Evolutionary conservation across 2,797 vertebrate species (phyloP), one percentile per base, ranked within the genome.

Genomic region (Chlorospingus flavigularis): DNA sequence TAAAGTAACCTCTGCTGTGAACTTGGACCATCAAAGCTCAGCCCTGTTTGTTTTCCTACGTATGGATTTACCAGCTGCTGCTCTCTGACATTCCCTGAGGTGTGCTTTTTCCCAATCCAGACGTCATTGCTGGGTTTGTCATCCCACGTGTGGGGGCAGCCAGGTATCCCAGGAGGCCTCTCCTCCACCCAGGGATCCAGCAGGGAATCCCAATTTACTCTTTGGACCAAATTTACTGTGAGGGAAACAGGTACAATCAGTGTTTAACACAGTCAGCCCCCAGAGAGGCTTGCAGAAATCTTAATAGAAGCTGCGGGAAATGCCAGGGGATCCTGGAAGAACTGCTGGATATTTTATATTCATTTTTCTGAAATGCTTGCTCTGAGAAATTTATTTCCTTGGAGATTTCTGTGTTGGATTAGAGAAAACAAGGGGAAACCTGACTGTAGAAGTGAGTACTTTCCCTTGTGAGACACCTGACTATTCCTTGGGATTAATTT

Each of bases 1-100:
- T 96, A 97, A 97, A 97, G 94, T 95, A 95, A 96, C 91, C 94
- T 97, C 95, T 75, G 88, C 92, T 96, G 91, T 40, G 94, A 95
- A 83, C 79, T 82, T 33, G 73, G 83, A 70, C 93, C 85, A 92
- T 95, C 95, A 78, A 81, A 96, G 88, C 95, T 80, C 1, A 0
- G 35, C 60, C 62, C 83, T 94, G 92, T 97, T 97, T 96, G 93
- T 96, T 97, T 97, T 97, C 96, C 92, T 94, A 95, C 13, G 81
- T 96, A 96, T 86, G 91, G 86, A 95, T 96, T 95, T 95, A 90
- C 92, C 95, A 97, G 93, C 92, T 97, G 92, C 91, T 94, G 88
- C 37, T 96, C 95, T 93, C 86, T 37, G 77, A 33, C 80, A 80
- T 72, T 86, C 87, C 74, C 43, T 74, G 91, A 66, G 96, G 90